Conservation (phyloP, 2,888 invertebrate species). For the Aricia artaxerxes region DNA sequence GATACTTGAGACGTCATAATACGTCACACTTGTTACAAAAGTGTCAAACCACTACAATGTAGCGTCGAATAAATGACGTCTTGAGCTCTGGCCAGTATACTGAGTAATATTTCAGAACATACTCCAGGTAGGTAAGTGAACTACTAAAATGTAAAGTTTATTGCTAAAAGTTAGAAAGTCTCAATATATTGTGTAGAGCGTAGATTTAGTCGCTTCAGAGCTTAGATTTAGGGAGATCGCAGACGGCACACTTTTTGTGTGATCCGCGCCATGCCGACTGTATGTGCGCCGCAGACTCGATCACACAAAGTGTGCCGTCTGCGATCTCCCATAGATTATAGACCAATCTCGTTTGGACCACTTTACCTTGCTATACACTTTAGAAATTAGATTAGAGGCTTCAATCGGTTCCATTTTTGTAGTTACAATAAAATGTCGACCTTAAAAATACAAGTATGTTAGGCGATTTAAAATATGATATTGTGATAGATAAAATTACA, state of each 20-base stretch:
- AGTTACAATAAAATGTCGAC: no score
- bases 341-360: slow-evolving; percentile 26
- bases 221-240: not conserved
- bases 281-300: no score
- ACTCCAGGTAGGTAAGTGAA: not conserved
- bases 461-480: no score
- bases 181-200: not conserved
- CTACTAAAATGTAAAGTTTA: not conserved
- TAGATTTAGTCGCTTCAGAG: slow-evolving; percentile 17
- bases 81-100: not conserved
- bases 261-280: no score
- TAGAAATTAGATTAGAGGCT: not conserved
- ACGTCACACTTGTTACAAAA: not conserved
- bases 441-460: no score
- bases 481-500: no score
- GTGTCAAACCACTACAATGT: no score
- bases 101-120: no score
- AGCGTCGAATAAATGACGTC: not conserved
- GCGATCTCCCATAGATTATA: not conserved
- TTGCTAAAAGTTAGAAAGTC: not conserved
- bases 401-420: not conserved
- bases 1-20: not conserved
- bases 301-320: no score
- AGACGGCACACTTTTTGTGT: no score
- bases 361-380: slow-evolving; percentile 16